These are phyloP conservation scores for Oreochromis grahami DNA, from an alignment of 2,797 vertebrate genomes.

Conservation along the genomic window DNA sequence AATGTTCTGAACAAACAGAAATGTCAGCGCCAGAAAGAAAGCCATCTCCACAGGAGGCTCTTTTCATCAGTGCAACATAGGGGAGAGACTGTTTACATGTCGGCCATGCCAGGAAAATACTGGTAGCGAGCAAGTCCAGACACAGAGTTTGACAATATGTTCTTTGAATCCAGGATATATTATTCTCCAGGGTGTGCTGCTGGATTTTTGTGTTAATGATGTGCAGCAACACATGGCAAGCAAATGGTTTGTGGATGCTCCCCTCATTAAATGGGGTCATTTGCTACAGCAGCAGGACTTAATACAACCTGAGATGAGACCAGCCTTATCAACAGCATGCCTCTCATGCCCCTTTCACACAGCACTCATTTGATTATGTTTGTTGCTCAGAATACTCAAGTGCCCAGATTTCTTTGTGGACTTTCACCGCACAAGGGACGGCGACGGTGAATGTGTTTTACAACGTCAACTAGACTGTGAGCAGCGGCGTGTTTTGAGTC, in stretches of 20 bases:
- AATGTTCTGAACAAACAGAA: constrained; percentile 42
- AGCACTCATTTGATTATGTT: constrained; percentile 7
- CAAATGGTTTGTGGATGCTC: constrained; percentile 29
- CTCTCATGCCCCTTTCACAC: not conserved
- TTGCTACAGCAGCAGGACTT: constrained; percentile 43
- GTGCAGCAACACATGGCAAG: constrained; percentile 46
- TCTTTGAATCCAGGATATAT: constrained; percentile 36
- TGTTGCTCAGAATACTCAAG: constrained; percentile 4
- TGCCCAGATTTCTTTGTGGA: not conserved
- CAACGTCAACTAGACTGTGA: not conserved
- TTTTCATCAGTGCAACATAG: constrained; percentile 35
- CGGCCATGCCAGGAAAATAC: constrained; percentile 4
- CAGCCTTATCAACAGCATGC: constrained; percentile 11
- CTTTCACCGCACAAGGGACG: not conserved
- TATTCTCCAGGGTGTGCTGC: constrained; percentile 42
- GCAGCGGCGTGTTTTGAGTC: not conserved
- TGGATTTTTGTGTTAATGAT: constrained; percentile 58
- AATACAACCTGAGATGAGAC: constrained; percentile 37
- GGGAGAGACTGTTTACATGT: constrained; percentile 39
- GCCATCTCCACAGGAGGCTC: constrained; percentile 6
- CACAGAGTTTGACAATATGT: not conserved
- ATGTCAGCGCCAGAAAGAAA: constrained; percentile 41
- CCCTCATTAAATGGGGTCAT: constrained; percentile 52
- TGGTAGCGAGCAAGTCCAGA: not conserved
- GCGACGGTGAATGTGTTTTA: not conserved